Conservation (phyloP, 53 echinoderm and acorn worm genomes). For the Astropecten irregularis region DNA sequence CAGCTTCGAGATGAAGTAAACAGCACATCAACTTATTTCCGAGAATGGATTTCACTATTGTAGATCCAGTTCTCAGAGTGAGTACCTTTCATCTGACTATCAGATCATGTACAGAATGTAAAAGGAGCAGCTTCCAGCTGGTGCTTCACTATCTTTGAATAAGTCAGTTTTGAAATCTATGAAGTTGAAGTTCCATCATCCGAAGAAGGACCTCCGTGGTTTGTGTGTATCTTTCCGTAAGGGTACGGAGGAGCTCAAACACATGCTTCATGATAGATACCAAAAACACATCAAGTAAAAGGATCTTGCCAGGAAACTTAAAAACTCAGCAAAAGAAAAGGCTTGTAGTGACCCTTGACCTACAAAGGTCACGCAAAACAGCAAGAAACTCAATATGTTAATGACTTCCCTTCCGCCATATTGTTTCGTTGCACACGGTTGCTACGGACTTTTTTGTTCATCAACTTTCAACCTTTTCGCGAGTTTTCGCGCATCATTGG, state of each 20-base stretch:
- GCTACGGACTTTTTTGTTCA: no score
- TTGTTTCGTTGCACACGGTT: no score
- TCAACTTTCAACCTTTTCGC: no score
- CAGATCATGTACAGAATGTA: background rate
- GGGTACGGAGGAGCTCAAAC: background rate
- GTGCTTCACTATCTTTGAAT: slow-evolving; percentile 4
- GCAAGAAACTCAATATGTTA: no score
- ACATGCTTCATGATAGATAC: background rate
- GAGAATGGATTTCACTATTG: no score
- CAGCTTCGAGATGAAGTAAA: no score
- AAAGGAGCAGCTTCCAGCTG: background rate
- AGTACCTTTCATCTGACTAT: background rate
- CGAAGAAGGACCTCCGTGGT: slow-evolving; percentile 70
- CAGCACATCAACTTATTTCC: no score
- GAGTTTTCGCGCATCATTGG: no score
- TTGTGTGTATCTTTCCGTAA: slow-evolving; percentile 53
- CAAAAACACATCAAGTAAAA: slow-evolving; percentile 50
- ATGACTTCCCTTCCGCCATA: no score
- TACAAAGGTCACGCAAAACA: no score
- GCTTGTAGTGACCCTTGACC: no score
- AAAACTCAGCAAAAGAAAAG: slow-evolving; percentile 32
- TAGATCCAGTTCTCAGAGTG: no score
- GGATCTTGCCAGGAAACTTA: slow-evolving; percentile 37
- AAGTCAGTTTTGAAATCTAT: slow-evolving; percentile 35
- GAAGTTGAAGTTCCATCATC: slow-evolving; percentile 59